Evolutionary conservation across 2,888 invertebrate species (phyloP).

Genomic region (Dusona sp.): DNA sequence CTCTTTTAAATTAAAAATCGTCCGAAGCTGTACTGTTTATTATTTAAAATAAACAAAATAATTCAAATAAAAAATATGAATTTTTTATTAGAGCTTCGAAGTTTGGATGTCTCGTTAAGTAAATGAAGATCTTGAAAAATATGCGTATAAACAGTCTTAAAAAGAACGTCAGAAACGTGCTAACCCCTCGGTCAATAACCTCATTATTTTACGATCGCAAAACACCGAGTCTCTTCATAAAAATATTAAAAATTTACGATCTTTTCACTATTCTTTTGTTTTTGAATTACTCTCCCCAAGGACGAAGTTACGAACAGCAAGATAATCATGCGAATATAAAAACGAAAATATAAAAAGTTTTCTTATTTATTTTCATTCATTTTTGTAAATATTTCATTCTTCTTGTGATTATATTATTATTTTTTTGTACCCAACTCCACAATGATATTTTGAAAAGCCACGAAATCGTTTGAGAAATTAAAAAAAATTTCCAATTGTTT

Average conservation of each 20-base stretch:
- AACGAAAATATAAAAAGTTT: neutral
- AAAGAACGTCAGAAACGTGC: neutral
- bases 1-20: neutral
- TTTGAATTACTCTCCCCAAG: neutral
- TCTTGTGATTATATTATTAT: neutral
- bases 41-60: neutral
- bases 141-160: neutral
- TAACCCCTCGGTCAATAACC: slow-evolving; percentile 5
- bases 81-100: neutral
- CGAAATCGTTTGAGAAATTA: neutral
- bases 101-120: neutral
- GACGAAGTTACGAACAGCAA: neutral
- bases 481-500: too few relatives aligned
- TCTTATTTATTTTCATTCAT: neutral
- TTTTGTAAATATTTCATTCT: neutral
- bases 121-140: neutral
- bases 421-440: neutral
- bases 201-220: slow-evolving; percentile 8
- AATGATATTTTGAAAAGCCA: neutral
- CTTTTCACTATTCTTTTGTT: neutral
- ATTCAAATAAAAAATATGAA: neutral
- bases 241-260: neutral
- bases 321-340: neutral
- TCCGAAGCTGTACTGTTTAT: neutral
- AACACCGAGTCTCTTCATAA: neutral